Conservation (phyloP, 2,797 vertebrate species). For the Urophycis tenuis region DNA sequence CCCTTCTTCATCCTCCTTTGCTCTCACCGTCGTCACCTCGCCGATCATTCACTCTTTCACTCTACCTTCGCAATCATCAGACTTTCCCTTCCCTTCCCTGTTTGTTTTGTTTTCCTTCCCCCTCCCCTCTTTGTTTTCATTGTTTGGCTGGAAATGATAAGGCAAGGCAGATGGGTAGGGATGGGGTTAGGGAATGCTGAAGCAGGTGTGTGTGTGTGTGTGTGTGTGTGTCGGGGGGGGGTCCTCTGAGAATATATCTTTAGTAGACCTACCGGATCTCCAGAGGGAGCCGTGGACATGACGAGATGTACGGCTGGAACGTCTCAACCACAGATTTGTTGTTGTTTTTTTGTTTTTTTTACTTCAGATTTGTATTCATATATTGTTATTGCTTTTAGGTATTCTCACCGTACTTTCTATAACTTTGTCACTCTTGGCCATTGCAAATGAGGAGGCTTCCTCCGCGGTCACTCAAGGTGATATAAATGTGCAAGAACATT, state of each 20-base stretch:
- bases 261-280: too few relatives aligned
- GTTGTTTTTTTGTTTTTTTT: too few relatives aligned
- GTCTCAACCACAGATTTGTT: not conserved
- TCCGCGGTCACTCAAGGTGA: too few relatives aligned
- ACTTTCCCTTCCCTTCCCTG: not conserved
- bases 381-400: not conserved
- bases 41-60: not conserved
- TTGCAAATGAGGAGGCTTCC: too few relatives aligned
- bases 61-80: not conserved
- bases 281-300: too few relatives aligned
- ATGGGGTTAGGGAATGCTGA: not conserved
- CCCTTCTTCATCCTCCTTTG: not conserved
- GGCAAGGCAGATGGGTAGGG: not conserved
- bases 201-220: too few relatives aligned
- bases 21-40: not conserved
- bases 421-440: too few relatives aligned
- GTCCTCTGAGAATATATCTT: not conserved
- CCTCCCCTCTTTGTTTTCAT: not conserved
- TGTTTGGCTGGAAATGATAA: not conserved
- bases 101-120: not conserved
- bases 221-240: too few relatives aligned
- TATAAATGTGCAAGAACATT: too few relatives aligned
- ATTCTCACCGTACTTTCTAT: too few relatives aligned
- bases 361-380: not conserved
- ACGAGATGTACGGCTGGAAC: not conserved